Percentiles rank a stretch among this genome's conserved stretches.
phyloP scores from a whole-genome alignment of 2,888 invertebrate genomes.

The Adelognathus sp. region DNA sequence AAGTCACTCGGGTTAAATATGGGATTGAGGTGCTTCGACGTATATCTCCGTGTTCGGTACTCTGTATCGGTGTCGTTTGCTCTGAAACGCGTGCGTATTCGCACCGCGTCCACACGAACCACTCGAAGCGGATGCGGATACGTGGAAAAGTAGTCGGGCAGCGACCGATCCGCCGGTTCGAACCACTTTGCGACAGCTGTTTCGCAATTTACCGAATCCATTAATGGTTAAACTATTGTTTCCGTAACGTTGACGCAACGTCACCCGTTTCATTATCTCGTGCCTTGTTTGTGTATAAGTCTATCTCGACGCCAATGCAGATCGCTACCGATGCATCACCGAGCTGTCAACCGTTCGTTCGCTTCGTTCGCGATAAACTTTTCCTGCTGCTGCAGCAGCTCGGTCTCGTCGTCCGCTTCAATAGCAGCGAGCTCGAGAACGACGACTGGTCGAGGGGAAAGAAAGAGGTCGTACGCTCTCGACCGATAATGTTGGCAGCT shows the following conservation, averaged over 20 bases:
- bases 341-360: constrained; percentile 73
- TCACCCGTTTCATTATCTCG: background rate
- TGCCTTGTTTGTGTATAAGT: background rate
- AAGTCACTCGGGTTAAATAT: constrained; percentile 27
- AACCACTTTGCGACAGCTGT: background rate
- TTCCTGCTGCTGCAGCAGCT: constrained; percentile 63
- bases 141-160: constrained; percentile 19
- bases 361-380: constrained; percentile 70
- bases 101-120: background rate
- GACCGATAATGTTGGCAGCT: constrained; percentile 24
- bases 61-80: background rate
- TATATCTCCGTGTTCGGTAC: constrained; percentile 7
- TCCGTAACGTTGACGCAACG: background rate
- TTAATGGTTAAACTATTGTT: background rate
- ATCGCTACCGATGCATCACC: constrained; percentile 75
- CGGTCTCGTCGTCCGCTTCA: constrained; percentile 8
- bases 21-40: constrained; percentile 15
- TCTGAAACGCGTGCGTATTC: constrained; percentile 13
- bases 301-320: constrained; percentile 71
- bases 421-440: background rate
- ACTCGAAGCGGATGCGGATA: constrained; percentile 47
- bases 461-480: constrained; percentile 41
- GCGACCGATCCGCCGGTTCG: background rate
- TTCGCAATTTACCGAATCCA: background rate
- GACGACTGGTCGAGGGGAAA: constrained; percentile 7